A percentile compares a stretch with the other conserved stretches of the same genome.
These are phyloP conservation scores for Lasaia peninsularis DNA, from an alignment of 1,140 invertebrate species.

Conservation along the genomic window DNA sequence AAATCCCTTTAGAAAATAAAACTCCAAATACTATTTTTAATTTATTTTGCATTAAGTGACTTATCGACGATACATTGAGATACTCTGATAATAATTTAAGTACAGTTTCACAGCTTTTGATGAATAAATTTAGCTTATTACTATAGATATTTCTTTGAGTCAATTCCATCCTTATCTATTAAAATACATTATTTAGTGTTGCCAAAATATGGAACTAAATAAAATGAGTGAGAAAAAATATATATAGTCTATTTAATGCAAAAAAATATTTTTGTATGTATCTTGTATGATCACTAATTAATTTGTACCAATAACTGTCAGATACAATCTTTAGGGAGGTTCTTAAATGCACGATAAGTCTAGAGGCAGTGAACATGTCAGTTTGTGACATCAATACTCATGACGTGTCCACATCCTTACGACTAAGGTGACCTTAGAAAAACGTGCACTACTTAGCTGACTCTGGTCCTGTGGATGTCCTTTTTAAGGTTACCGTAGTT, in stretches of 20 bases:
- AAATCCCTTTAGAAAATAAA: conserved; percentile 34
- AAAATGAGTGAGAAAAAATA: conserved; percentile 8
- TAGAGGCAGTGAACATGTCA: conserved; percentile 36
- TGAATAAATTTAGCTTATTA: conserved; percentile 43
- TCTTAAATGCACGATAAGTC: conserved; percentile 36
- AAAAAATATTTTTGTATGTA: conserved; percentile 35
- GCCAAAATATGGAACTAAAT: conserved; percentile 51
- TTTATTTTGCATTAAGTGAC: conserved; percentile 68
- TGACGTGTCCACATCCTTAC: too few species aligned
- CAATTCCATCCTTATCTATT: conserved; percentile 52
- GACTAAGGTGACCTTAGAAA: too few species aligned
- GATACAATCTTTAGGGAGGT: conserved; percentile 13
- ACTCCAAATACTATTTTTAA: conserved; percentile 46
- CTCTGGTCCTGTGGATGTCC: not conserved
- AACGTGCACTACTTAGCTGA: too few species aligned
- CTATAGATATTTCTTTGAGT: conserved; percentile 23
- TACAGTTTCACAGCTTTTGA: conserved; percentile 69
- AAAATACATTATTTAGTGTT: conserved; percentile 46
- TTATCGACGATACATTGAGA: conserved; percentile 66
- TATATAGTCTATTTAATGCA: conserved; percentile 31
- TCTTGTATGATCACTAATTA: conserved; percentile 37
- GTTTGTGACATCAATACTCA: conserved; percentile 24
- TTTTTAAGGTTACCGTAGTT: not conserved
- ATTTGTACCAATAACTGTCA: conserved; percentile 37
- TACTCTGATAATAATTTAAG: conserved; percentile 69